Evolutionary conservation across 2,797 vertebrate species (phyloP), one percentile per base, ranked within the genome.

Genomic region (Spheniscus humboldti): DNA sequence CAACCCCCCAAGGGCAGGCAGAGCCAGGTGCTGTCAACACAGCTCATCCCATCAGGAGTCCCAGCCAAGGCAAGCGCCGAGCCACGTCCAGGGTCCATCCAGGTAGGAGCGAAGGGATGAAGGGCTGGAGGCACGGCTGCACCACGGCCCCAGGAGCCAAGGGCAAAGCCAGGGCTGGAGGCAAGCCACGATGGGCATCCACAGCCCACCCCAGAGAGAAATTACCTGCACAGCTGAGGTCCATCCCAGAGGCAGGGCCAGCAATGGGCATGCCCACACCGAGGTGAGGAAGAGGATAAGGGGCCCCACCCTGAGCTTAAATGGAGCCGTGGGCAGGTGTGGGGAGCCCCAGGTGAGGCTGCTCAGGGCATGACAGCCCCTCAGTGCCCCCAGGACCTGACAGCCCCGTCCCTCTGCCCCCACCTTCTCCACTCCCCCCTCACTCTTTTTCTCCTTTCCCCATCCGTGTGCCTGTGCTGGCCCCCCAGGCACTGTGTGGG

Each of bases 201-300:
- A 6, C 3, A 1, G 14, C 52, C 55, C 39, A 19, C 22, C 30
- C 15, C 41, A 33, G 43, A 6, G 35, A 16, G 1, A 13, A 25
- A 4, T 11, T 45, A 72, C 50, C 23, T 27, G 30, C 11, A 28
- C 4, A 1, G 23, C 37, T 24, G 52, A 67, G 41, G 20, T 24
- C 41, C 10, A 1, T 9, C 3, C 45, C 1, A 0, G 16, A 56
- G 16, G 13, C 33, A 45, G 18, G 27, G 7, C 13, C 20, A 18
- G 39, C 5, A 16, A 19, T 2, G 10, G 1, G 48, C 3, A 4
- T 4, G 0, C 2, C 3, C 4, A 3, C 14, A 8, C 24, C 1
- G 0, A 48, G 39, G 3, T 0, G 7, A 52, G 15, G 17, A 47
- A 33, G 1, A 2, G 10, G 4, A 0, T 37, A 8, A 39, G 13